phyloP scores from a whole-genome alignment of 1,140 invertebrate genomes.

The Drosophila lowei region DNA sequence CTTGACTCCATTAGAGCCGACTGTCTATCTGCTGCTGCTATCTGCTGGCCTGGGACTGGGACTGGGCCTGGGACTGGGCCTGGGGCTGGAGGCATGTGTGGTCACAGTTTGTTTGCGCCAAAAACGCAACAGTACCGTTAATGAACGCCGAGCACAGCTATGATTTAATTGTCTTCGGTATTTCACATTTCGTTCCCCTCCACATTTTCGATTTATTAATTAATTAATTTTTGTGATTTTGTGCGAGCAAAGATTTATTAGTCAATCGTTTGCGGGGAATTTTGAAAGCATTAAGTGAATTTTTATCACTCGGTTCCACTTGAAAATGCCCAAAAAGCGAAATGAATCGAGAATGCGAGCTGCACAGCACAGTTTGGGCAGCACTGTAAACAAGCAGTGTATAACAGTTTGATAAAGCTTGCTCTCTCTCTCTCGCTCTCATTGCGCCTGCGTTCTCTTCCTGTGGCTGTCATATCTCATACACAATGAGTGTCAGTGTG shows the following conservation, averaged over 20 bases:
- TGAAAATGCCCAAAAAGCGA: slow-evolving; percentile 11
- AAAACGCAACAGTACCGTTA: slow-evolving; percentile 57
- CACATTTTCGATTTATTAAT: slow-evolving; percentile 45
- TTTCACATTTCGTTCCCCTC: slow-evolving; percentile 18
- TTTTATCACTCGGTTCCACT: slow-evolving; percentile 29
- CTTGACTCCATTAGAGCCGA: slow-evolving; percentile 70
- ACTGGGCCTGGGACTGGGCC: slow-evolving; percentile 25
- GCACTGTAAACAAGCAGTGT: slow-evolving; percentile 70
- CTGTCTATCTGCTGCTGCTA: neutral
- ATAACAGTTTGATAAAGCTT: slow-evolving; percentile 57
- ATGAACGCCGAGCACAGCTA: slow-evolving; percentile 49
- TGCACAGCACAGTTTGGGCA: slow-evolving; percentile 34
- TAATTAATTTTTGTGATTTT: slow-evolving; percentile 29
- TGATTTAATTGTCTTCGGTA: slow-evolving; percentile 60
- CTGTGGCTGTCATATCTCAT: slow-evolving; percentile 32
- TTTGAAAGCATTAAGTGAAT: slow-evolving; percentile 49
- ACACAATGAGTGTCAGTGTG: slow-evolving; percentile 75
- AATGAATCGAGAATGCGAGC: slow-evolving; percentile 1
- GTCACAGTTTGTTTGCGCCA: slow-evolving; percentile 72
- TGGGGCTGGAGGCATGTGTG: slow-evolving; percentile 42
- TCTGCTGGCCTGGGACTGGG: slow-evolving; percentile 13
- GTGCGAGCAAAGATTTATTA: slow-evolving; percentile 17
- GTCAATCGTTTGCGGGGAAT: slow-evolving; percentile 15
- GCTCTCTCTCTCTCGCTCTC: neutral
- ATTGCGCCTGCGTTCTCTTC: slow-evolving; percentile 45